Evolutionary conservation across 2,888 invertebrate genomes (phyloP).

Genomic region (Ramazzottius varieornatus): DNA sequence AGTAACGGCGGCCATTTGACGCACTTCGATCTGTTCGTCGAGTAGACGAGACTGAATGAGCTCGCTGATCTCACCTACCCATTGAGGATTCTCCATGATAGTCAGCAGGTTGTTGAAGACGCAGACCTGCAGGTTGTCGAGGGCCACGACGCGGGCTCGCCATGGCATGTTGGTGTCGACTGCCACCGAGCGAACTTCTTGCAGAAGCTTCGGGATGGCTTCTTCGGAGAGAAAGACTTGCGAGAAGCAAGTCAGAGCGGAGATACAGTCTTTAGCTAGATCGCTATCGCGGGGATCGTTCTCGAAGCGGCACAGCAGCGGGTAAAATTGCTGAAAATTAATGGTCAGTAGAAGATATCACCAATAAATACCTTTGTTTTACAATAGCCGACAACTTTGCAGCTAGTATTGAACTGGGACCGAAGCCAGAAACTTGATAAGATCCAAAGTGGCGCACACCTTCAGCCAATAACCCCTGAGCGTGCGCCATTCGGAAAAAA

Average conservation of each 20-base stretch:
- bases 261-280: slow-evolving; percentile 23
- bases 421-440: no score
- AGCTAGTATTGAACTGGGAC: no score
- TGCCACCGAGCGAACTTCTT: background rate
- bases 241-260: slow-evolving; percentile 16
- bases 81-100: slow-evolving; percentile 18
- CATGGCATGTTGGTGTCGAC: slow-evolving; percentile 18
- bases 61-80: slow-evolving; percentile 24
- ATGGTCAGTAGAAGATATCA: no score
- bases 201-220: slow-evolving; percentile 31
- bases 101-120: slow-evolving; percentile 30
- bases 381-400: no score
- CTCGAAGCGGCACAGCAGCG: slow-evolving; percentile 31
- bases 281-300: slow-evolving; percentile 52
- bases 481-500: no score
- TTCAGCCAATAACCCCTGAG: no score
- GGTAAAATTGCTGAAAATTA: slow-evolving; percentile 13
- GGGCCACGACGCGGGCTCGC: slow-evolving; percentile 27
- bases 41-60: slow-evolving; percentile 32
- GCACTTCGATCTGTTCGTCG: slow-evolving; percentile 31
- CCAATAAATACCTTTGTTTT: no score
- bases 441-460: no score
- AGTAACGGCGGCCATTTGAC: slow-evolving; percentile 51
- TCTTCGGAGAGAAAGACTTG: slow-evolving; percentile 14
- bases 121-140: slow-evolving; percentile 27